A percentile compares a stretch with the other conserved stretches of the same genome.
Conservation (phyloP, 2,797 vertebrate genomes). For the Notolepis coatsorum region DNA sequence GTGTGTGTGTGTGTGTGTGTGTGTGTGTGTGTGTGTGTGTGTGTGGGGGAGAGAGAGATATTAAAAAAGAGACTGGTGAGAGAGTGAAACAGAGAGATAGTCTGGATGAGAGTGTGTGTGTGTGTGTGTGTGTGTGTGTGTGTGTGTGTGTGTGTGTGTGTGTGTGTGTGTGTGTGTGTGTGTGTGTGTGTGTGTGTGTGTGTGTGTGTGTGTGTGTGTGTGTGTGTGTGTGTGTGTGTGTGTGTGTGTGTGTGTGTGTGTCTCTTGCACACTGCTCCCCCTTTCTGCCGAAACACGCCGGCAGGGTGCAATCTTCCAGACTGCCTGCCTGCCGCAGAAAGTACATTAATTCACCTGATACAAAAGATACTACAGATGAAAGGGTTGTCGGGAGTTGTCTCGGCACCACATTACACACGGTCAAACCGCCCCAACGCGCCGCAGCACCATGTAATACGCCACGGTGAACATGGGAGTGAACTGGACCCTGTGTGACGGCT, state of each 20-base stretch:
- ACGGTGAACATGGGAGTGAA: neutral
- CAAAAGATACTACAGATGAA: slow-evolving; percentile 57
- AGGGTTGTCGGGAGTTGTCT: slow-evolving; percentile 60
- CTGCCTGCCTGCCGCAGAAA: slow-evolving; percentile 45
- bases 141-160: too few species aligned
- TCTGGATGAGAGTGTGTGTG: slow-evolving; percentile 13
- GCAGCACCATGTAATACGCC: neutral
- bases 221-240: too few species aligned
- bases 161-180: too few species aligned
- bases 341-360: slow-evolving; percentile 55
- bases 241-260: too few species aligned
- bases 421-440: slow-evolving; percentile 18
- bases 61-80: slow-evolving; percentile 18
- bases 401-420: slow-evolving; percentile 49
- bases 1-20: neutral
- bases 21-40: neutral
- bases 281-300: slow-evolving; percentile 36
- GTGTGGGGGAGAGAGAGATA: slow-evolving; percentile 25
- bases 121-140: neutral
- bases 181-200: too few species aligned
- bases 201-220: too few species aligned
- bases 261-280: slow-evolving; percentile 33
- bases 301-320: slow-evolving; percentile 60
- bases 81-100: too few species aligned
- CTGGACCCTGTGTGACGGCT: slow-evolving; percentile 8